Conservation (phyloP, 2,888 invertebrate genomes). For the Acronicta alni region DNA sequence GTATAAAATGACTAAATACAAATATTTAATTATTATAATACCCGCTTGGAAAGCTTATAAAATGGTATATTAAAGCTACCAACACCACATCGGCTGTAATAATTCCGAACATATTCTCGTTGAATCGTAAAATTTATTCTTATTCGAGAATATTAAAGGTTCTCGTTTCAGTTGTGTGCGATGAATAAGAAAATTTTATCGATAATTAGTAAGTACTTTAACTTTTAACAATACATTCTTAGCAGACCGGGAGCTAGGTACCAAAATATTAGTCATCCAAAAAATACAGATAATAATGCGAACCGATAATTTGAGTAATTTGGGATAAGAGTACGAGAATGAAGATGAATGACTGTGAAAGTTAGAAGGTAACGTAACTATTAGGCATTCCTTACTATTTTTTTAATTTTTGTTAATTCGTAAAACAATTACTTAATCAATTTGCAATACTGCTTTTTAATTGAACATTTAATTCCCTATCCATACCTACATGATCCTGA, state of each 20-base stretch:
- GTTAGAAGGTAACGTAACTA: too few relatives aligned
- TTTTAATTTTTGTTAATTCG: too few relatives aligned
- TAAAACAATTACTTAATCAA: too few relatives aligned
- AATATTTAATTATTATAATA: slow-evolving; percentile 16
- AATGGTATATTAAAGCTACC: slow-evolving; percentile 27
- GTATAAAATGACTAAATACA: slow-evolving; percentile 7
- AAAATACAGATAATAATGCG: too few relatives aligned
- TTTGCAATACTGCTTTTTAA: too few relatives aligned
- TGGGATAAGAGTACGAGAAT: too few relatives aligned
- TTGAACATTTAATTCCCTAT: too few relatives aligned
- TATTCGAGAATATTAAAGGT: slow-evolving; percentile 53
- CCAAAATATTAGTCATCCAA: background rate
- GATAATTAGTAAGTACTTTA: slow-evolving; percentile 60
- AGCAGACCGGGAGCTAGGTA: slow-evolving; percentile 51
- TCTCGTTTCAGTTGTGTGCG: slow-evolving; percentile 35
- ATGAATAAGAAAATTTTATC: slow-evolving; percentile 62
- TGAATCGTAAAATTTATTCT: slow-evolving; percentile 56
- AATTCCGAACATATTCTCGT: slow-evolving; percentile 41
- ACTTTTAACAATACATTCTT: slow-evolving; percentile 64
- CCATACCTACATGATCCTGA: too few relatives aligned
- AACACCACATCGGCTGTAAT: slow-evolving; percentile 27
- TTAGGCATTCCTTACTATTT: too few relatives aligned
- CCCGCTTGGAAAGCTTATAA: slow-evolving; percentile 23
- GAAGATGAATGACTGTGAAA: too few relatives aligned
- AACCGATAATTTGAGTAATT: too few relatives aligned